Evolutionary conservation across 2,113 vertebrate species (phyloP), one percentile per base, ranked within the genome.

Genomic region (Sylvia atricapilla): DNA sequence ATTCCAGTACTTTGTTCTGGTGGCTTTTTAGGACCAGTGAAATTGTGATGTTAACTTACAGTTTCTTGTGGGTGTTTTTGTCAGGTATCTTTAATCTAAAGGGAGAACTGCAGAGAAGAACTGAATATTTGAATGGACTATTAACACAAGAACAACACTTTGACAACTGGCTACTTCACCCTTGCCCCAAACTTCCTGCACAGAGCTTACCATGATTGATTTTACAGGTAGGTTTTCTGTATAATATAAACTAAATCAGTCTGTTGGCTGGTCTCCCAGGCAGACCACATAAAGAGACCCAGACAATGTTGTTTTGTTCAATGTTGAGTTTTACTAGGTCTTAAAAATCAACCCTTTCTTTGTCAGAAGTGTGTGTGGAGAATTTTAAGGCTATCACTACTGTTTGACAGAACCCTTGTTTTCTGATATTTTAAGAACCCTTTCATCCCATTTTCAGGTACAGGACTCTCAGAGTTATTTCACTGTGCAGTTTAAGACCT

Each of bases 161-260:
- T 91, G 73, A 27, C 47, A 95, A 70, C 74, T 84, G 84, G 43
- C 79, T 68, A 37, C 56, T 83, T 88, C 86, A 93, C 47, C 80
- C 28, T 90, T 86, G 47, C 47, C 73, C 86, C 72, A 59, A 83
- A 80, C 59, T 83, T 95, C 52, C 43, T 70, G 35, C 0, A 0
- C 59, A 74, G 75, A 90, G 73, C 59, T 90, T 83, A 47, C 43
- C 52, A 30, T 80, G 88, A 93, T 70, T 83, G 75, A 95, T 95
- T 94, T 95, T 88, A 74, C 82, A 95, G 86, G 94, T 95, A 88
- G 46, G 35, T 90, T 93, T 91, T 88, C 68, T 80, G 31, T 90
- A 27, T 85, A 74, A 74, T 91, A 67, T 70, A 41, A 93, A 63
- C n/a, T 78, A 44, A 87, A 81, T 68, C 52, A 93, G 60, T 59